Evolutionary conservation across 2,113 vertebrate species (phyloP), one percentile per base, ranked within the genome.

Genomic region (Tautogolabrus adspersus): DNA sequence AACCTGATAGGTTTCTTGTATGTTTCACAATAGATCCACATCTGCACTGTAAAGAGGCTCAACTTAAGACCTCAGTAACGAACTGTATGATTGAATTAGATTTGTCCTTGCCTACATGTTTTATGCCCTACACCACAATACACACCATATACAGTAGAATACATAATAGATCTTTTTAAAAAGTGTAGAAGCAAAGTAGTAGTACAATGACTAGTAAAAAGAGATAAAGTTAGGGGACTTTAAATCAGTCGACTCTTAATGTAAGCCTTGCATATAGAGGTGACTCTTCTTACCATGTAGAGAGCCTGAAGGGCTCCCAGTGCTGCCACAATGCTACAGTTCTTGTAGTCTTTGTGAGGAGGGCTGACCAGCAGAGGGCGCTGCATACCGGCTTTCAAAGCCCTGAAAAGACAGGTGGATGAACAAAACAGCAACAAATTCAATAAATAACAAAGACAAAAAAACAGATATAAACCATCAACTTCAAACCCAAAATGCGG

Each of bases 241-340:
- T 46, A 47, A n/a, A n/a, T n/a, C n/a, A n/a, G n/a, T n/a, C n/a
- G 23, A 49, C 11, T 57, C 0, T 19, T 18, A 30, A 2, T 18
- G 15, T 46, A 13, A 46, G 12, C 11, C 15, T 5, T 46, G 44
- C 44, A 40, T 19, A 8, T 18, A 40, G n/a, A 21, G 9, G 22
- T 26, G 11, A 15, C 34, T 60, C 5, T 38, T 59, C 90, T 93
- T 58, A 96, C 95, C 93, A 92, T 91, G 82, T 96, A 96, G 64
- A 95, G 94, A 57, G 86, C 92, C 15, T 96, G 95, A 67, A 96
- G 89, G 6, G 95, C 94, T 44, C 95, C 95, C 2, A 96, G 93
- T 1, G 91, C 86, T 30, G 94, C 94, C 56, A 88, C 92, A 18
- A 95, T 15, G 1, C 82, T 78, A 82, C 85, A 92, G 68, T 82